Evolutionary conservation across 2,797 vertebrate species (phyloP).

Genomic region (Sebastiscus tertius): DNA sequence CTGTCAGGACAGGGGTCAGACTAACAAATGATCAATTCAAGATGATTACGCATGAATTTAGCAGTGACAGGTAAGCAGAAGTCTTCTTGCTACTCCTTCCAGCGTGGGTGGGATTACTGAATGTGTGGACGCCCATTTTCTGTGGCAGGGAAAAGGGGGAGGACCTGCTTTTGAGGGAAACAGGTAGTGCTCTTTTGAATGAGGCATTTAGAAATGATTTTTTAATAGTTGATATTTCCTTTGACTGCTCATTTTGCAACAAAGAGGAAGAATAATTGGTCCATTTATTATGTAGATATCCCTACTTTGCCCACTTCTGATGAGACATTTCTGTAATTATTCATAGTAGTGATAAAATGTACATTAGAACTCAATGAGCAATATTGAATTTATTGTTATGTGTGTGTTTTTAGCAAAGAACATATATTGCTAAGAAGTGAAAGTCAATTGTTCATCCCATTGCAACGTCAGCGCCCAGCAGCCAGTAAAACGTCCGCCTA

Average conservation of each 20-base stretch:
- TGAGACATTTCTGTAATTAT: neutral
- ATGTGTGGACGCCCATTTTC: conserved; percentile 29
- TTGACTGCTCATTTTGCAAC: neutral
- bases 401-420: too few species aligned
- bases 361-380: too few species aligned
- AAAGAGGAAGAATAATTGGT: neutral
- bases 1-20: conserved; percentile 15
- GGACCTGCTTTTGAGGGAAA: neutral
- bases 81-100: conserved; percentile 4
- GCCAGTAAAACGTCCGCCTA: too few species aligned
- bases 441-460: too few species aligned
- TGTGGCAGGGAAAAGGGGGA: neutral
- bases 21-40: neutral
- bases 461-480: too few species aligned
- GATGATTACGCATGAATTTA: conserved; percentile 14
- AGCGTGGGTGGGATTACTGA: conserved; percentile 32
- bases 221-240: neutral
- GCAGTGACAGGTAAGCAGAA: conserved; percentile 43
- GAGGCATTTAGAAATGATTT: neutral
- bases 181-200: neutral
- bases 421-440: too few species aligned
- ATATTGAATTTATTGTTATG: too few species aligned
- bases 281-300: neutral
- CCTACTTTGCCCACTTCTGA: neutral
- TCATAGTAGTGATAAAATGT: too few species aligned